Base-by-base conservation (phyloP, 2,888 invertebrate genomes). In the Eristalis intricaria region DNA sequence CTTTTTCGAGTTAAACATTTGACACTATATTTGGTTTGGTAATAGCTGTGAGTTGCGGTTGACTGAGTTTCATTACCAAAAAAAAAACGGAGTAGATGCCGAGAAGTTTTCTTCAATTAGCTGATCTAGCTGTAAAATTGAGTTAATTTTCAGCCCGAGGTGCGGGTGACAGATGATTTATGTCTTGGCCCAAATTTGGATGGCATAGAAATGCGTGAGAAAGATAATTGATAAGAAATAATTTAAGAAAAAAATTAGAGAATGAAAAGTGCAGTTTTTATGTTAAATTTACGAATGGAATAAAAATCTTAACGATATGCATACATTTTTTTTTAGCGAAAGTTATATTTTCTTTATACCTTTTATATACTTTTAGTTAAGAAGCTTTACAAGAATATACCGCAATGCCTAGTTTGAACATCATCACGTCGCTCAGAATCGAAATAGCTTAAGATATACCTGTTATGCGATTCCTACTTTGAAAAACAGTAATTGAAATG, bases 1-100 rank as follows among this genome's bases (percentile, higher is more conserved):
- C 63, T 81, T 63, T 60, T 64, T 63, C 60, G 77, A 32, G 32
- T 19, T 85, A 58, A 76, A 66, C 32, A 80, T 71, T 71, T 80
- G 66, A 68, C 61, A 80, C 58, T 79, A 73, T 73, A 66, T 73
- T 73, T 66, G 70, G 71, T 80, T 70, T 64, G 35, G 66, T 74
- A 74, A 68, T 40, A 50, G 40, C 32, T 61, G 19, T 61, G 80
- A 74, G 80, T 80, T 74, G 80, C 73, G 66, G 61, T 80, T 80
- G 61, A 63, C 66, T 80, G 80, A 11, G 61, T 63, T 74, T 79
- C 19, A 56, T 60, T 60, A 26, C 26, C 26, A 23, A 26, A 60
- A 29, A 56, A 29, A 15, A 63, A 80, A 56, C 68, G 74, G 68
- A 80, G 68, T 74, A 63, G 35, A 23, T 73, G 73, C 74, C 50